A percentile compares a stretch with the other conserved stretches of the same genome.
phyloP scores from a whole-genome alignment of 2,888 invertebrate species.

The Drosophila ochracea region DNA sequence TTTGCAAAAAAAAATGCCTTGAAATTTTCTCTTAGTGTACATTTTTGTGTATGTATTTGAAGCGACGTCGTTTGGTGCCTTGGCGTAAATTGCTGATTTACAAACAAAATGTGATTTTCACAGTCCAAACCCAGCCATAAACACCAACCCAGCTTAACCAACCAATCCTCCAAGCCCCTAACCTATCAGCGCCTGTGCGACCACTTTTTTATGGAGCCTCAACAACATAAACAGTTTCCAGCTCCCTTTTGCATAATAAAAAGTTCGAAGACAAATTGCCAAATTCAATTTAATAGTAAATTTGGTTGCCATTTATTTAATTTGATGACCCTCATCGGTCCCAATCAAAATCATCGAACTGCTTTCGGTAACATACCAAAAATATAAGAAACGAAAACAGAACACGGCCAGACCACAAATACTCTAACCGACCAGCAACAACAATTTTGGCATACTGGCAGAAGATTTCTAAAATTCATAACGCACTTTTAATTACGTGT shows the following conservation, averaged over 20 bases:
- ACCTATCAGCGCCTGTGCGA: slow-evolving; percentile 2
- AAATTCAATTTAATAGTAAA: slow-evolving; percentile 79
- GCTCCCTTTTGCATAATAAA: slow-evolving; percentile 70
- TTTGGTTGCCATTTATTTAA: slow-evolving; percentile 75
- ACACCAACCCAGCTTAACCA: slow-evolving; percentile 17
- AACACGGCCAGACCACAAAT: neutral
- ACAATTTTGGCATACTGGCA: slow-evolving; percentile 37
- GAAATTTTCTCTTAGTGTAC: neutral
- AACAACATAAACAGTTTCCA: slow-evolving; percentile 63
- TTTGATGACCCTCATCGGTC: slow-evolving; percentile 59
- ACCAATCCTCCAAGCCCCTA: neutral
- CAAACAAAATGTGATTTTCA: slow-evolving; percentile 80
- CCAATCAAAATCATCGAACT: slow-evolving; percentile 42
- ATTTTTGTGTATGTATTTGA: slow-evolving; percentile 31
- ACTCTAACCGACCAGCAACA: neutral
- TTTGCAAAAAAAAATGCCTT: neutral
- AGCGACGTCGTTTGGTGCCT: slow-evolving; percentile 58
- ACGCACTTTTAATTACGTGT: slow-evolving; percentile 72
- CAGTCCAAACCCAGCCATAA: slow-evolving; percentile 25
- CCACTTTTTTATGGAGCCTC: slow-evolving; percentile 54
- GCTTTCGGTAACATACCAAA: slow-evolving; percentile 7
- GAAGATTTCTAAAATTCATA: slow-evolving; percentile 39
- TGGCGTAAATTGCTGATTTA: slow-evolving; percentile 80
- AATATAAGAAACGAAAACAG: neutral
- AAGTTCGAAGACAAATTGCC: slow-evolving; percentile 74